Percentiles rank a stretch among this genome's conserved stretches.
Evolutionary conservation across 2,113 vertebrate species (phyloP).

Genomic region (Takifugu bimaculatus): DNA sequence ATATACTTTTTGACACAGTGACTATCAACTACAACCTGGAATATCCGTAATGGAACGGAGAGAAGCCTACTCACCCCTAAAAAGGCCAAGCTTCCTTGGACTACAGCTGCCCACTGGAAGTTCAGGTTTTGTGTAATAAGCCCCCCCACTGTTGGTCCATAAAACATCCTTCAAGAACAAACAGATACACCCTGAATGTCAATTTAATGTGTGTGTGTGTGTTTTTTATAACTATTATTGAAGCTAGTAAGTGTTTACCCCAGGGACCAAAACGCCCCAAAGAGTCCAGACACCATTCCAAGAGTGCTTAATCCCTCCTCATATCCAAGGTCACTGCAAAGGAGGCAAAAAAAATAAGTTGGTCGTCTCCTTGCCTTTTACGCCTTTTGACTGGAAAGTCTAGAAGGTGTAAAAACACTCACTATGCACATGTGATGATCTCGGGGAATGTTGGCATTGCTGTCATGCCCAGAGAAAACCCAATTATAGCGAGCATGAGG

Average conservation of each 20-base stretch:
- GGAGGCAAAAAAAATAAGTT: neutral
- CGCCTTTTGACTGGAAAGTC: neutral
- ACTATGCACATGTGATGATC: conserved; percentile 85
- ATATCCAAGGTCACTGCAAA: conserved; percentile 69
- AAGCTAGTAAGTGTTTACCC: conserved; percentile 58
- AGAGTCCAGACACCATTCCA: conserved; percentile 69
- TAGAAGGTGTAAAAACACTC: conserved; percentile 65
- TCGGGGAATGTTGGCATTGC: conserved; percentile 88
- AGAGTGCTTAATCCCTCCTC: conserved; percentile 75
- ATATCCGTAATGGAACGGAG: neutral
- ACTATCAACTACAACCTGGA: neutral
- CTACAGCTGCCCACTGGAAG: conserved; percentile 85
- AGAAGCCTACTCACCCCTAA: conserved; percentile 77
- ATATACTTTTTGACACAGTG: too few species aligned
- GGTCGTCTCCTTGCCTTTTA: neutral
- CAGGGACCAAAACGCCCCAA: conserved; percentile 70
- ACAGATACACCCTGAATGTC: neutral
- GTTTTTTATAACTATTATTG: too few species aligned
- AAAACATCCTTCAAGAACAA: conserved; percentile 77
- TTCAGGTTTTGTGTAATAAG: conserved; percentile 81
- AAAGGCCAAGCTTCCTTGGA: conserved; percentile 80
- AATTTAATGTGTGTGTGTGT: too few species aligned
- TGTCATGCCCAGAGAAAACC: conserved; percentile 85
- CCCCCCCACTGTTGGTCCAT: conserved; percentile 85
- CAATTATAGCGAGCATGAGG: conserved; percentile 80